A percentile compares a stretch with the other conserved stretches of the same genome.
Evolutionary conservation across 2,113 vertebrate species (phyloP).

Genomic region (Brevimyrus niger): DNA sequence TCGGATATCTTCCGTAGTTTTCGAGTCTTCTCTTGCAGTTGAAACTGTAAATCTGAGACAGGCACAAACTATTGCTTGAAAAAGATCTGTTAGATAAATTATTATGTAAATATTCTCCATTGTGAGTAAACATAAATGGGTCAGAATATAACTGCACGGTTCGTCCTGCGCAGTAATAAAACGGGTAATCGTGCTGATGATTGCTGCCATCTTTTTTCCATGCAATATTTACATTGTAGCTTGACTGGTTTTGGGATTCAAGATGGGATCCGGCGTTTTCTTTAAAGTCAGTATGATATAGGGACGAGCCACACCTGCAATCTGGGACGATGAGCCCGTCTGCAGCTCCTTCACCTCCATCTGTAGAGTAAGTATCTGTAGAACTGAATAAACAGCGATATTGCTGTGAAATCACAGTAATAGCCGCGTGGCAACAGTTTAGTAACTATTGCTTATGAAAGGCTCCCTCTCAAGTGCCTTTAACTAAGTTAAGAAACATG

Average conservation of each 20-base stretch:
- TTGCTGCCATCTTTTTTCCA: too few species aligned
- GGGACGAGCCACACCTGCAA: background rate
- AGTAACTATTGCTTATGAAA: background rate
- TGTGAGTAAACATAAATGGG: background rate
- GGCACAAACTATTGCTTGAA: background rate
- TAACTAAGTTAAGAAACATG: background rate
- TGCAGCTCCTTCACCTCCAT: background rate
- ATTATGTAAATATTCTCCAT: background rate
- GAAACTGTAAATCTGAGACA: background rate
- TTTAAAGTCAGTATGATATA: background rate
- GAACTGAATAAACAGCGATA: background rate
- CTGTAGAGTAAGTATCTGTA: background rate
- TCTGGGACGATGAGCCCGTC: background rate
- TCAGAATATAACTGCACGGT: background rate
- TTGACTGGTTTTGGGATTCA: background rate
- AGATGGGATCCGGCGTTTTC: background rate
- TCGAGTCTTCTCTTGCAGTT: background rate
- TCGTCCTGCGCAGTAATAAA: background rate
- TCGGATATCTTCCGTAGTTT: background rate
- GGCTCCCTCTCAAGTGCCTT: background rate
- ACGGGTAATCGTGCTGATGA: background rate
- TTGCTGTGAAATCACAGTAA: background rate
- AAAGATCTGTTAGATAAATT: background rate
- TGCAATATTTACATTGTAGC: background rate
- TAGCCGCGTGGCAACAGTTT: background rate